These are phyloP conservation scores for Xylocampa areola DNA, from an alignment of 2,888 invertebrate species.

Conservation along the genomic window DNA sequence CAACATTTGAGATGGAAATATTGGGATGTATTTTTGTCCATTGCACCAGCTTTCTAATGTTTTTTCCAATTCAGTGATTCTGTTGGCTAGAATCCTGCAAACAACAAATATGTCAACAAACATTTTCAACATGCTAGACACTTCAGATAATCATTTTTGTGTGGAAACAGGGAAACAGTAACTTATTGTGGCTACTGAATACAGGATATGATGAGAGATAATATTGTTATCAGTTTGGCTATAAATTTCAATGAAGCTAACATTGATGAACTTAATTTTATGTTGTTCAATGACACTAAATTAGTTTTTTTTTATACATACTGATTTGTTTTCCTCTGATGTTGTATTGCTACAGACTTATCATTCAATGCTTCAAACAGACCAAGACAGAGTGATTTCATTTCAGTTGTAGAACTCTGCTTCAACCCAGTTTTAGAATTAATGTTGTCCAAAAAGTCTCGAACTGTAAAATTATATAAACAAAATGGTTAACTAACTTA, in stretches of 20 bases:
- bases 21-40: constrained; percentile 84
- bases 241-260: not conserved
- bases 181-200: constrained; percentile 15
- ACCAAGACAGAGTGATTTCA: constrained; percentile 94
- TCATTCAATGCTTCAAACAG: constrained; percentile 95
- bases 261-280: too few species aligned
- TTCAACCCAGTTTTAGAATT: constrained; percentile 83
- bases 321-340: constrained; percentile 96
- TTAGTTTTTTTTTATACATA: constrained; percentile 71
- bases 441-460: constrained; percentile 92
- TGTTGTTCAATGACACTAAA: too few species aligned
- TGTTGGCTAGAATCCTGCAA: constrained; percentile 93
- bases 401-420: constrained; percentile 91
- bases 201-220: constrained; percentile 29
- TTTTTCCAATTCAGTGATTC: constrained; percentile 95
- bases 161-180: constrained; percentile 18
- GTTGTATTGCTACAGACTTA: constrained; percentile 94
- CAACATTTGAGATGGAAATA: constrained; percentile 92
- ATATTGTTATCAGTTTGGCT: not conserved
- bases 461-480: constrained; percentile 87
- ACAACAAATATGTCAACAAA: constrained; percentile 2
- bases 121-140: not conserved
- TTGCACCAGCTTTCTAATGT: constrained; percentile 91
- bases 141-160: constrained; percentile 9
- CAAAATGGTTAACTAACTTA: not conserved